phyloP scores from a whole-genome alignment of 1,140 invertebrate species.

The Drosophila chauvacae region DNA sequence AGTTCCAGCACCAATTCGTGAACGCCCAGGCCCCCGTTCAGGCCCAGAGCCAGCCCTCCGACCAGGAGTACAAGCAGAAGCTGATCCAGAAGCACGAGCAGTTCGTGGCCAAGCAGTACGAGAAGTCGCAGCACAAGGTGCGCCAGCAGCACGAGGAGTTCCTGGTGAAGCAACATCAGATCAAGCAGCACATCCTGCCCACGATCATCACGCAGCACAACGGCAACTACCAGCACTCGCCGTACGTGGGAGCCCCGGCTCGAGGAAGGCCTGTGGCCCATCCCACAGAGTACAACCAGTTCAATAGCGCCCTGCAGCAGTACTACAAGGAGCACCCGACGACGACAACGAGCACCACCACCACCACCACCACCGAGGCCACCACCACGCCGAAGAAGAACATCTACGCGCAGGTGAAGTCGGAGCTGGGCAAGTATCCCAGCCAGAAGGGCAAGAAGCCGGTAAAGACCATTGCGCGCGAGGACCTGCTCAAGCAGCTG shows the following conservation, averaged over 20 bases:
- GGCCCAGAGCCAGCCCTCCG: constrained; percentile 85
- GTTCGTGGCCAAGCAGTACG: constrained; percentile 89
- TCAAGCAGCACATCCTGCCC: constrained; percentile 85
- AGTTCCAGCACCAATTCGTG: constrained; percentile 84
- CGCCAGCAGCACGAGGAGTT: constrained; percentile 88
- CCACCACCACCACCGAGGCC: constrained; percentile 77
- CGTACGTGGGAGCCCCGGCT: constrained; percentile 42
- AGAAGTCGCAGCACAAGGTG: constrained; percentile 88
- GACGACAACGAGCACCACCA: constrained; percentile 85
- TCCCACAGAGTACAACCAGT: constrained; percentile 84
- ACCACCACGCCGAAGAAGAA: constrained; percentile 73
- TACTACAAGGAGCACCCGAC: constrained; percentile 86
- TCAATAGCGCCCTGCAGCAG: constrained; percentile 85
- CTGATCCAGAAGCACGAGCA: constrained; percentile 89
- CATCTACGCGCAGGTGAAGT: constrained; percentile 73
- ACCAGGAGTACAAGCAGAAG: constrained; percentile 86
- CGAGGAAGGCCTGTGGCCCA: constrained; percentile 80
- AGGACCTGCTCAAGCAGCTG: constrained; percentile 89
- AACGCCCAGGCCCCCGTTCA: constrained; percentile 84
- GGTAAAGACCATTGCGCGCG: constrained; percentile 84
- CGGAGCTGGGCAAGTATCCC: constrained; percentile 72
- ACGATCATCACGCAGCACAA: constrained; percentile 72
- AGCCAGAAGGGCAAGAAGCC: constrained; percentile 72
- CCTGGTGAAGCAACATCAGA: constrained; percentile 87
- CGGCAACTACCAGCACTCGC: constrained; percentile 78